Base-by-base conservation (phyloP, 1,140 invertebrate species). In the Habropoda laboriosa region DNA sequence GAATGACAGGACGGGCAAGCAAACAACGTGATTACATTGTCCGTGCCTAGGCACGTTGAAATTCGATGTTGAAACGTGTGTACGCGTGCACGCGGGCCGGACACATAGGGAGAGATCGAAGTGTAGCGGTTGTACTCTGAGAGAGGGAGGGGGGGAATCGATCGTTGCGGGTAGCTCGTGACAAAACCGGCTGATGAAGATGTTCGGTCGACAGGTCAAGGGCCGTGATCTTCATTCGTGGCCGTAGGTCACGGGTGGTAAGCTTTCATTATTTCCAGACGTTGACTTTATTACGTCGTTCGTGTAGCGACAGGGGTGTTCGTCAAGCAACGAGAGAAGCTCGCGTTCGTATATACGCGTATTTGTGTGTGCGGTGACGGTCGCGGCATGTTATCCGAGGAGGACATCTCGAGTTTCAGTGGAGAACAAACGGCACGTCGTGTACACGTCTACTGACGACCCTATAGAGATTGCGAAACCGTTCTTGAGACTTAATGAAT, bases 371-470 rank as follows among this genome's bases (percentile, higher is more conserved):
- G 40, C 47, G 61, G 24, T 40, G 63, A 63, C 73, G 75, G 83
- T 73, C 49, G 75, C 61, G 75, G 42, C 73, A 66, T 84, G 87
- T 89, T 91, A 89, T 88, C 82, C 82, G 79, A 88, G 84, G 79
- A 87, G 87, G 85, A 85, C 88, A 89, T 89, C 89, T 90, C 86
- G 82, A 86, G 87, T 90, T 90, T 91, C 86, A 83, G 79, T 66
- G 86, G 61, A 87, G 84, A 90, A 90, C 88, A 89, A 89, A 89
- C 82, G 90, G 80, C 87, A 88, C 81, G 90, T 89, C 88, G 82
- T 86, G 80, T 87, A 87, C 85, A 84, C 83, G 85, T 88, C 82
- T 85, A 81, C 86, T 63, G 76, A 83, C 80, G 83, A 86, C 79
- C 74, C 86, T 88, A 83, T 82, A 87, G 85, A 89, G 79, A 82